Conservation (phyloP, 1,140 invertebrate genomes). For the Tetraneura akinire region DNA sequence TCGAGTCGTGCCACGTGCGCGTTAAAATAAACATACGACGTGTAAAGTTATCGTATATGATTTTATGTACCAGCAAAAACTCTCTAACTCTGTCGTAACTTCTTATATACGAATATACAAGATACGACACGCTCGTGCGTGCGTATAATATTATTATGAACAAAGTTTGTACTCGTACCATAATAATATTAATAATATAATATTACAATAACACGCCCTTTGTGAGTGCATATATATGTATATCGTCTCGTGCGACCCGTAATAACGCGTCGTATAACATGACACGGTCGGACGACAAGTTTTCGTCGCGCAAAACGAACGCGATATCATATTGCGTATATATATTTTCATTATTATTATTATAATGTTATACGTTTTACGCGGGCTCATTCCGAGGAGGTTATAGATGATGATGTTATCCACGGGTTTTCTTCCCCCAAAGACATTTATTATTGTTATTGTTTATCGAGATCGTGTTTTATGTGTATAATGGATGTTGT, state of each 20-base stretch:
- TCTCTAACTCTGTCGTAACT: neutral
- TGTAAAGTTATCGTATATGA: too few relatives aligned
- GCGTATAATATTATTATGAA: too few relatives aligned
- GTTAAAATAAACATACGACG: neutral
- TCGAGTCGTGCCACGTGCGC: neutral
- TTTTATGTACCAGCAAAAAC: neutral
- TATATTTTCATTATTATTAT: too few relatives aligned
- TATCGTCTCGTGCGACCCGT: too few relatives aligned
- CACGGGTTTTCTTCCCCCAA: too few relatives aligned
- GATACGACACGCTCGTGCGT: neutral
- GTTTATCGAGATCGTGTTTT: too few relatives aligned
- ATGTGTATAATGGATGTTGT: constrained; percentile 32
- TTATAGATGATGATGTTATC: neutral
- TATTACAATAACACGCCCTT: neutral
- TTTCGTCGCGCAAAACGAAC: neutral
- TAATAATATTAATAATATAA: too few relatives aligned
- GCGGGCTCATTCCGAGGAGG: neutral
- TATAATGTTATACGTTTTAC: too few relatives aligned
- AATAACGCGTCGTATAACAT: too few relatives aligned
- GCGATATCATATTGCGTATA: too few relatives aligned
- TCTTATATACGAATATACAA: neutral
- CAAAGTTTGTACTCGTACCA: neutral
- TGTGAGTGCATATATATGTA: neutral
- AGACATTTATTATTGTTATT: constrained; percentile 3
- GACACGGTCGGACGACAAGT: neutral